Evolutionary conservation across 2,113 vertebrate species (phyloP).

Genomic region (Arizona elegans): DNA sequence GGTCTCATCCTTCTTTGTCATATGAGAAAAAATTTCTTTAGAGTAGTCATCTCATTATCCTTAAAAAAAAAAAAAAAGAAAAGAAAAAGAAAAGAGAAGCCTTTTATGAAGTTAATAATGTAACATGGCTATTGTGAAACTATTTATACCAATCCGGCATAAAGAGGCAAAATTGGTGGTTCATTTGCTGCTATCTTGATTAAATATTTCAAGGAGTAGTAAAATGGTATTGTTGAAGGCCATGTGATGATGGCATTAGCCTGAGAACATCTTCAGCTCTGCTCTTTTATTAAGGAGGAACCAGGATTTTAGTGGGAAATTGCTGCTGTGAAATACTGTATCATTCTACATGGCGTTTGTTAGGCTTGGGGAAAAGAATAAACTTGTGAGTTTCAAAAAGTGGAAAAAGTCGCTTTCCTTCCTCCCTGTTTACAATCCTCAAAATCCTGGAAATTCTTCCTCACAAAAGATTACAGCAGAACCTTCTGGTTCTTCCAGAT

Average conservation of each 20-base stretch:
- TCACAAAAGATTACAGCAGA: neutral
- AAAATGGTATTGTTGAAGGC: conserved; percentile 49
- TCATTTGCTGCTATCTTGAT: conserved; percentile 40
- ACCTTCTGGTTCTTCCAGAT: neutral
- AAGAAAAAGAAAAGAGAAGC: neutral
- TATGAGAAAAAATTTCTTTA: neutral
- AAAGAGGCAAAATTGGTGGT: conserved; percentile 36
- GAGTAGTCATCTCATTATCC: neutral
- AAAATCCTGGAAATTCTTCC: neutral
- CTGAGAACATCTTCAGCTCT: conserved; percentile 50
- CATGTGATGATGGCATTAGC: conserved; percentile 52
- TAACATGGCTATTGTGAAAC: conserved; percentile 22
- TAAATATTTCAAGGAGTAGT: conserved; percentile 9
- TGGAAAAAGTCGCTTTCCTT: neutral
- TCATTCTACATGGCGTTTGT: conserved; percentile 49
- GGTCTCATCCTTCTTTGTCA: neutral
- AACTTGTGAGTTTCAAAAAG: conserved; percentile 47
- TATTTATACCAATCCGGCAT: conserved; percentile 25
- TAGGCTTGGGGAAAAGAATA: conserved; percentile 56
- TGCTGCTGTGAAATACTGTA: conserved; percentile 62
- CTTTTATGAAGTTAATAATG: neutral
- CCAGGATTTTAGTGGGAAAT: conserved; percentile 56
- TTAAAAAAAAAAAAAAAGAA: neutral
- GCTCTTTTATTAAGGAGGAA: conserved; percentile 56
- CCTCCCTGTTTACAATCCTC: neutral